phyloP scores from a whole-genome alignment of 2,797 vertebrate genomes.

The Acropternis orthonyx region DNA sequence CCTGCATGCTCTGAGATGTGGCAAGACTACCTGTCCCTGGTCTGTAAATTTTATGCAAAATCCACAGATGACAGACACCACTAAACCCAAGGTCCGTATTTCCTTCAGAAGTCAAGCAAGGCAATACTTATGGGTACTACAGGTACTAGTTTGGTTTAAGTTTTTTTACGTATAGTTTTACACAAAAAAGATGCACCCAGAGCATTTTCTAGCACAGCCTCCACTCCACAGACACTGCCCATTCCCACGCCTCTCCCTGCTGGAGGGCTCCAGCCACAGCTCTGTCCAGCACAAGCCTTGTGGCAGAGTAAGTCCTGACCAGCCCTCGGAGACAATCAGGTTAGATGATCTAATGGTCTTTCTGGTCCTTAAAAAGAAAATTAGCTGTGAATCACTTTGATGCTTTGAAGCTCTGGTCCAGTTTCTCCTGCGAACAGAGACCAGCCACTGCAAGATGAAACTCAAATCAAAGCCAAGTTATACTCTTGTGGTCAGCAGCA shows the following conservation, averaged over 20 bases:
- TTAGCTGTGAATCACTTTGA: not conserved
- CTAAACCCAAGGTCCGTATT: not conserved
- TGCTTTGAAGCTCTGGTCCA: conserved; percentile 6
- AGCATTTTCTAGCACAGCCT: not conserved
- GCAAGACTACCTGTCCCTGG: not conserved
- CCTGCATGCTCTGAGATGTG: not conserved
- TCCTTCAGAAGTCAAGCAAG: not conserved
- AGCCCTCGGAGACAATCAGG: conserved; percentile 7
- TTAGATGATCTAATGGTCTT: conserved; percentile 36
- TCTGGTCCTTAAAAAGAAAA: conserved; percentile 28
- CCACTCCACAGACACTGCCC: rapidly evolving
- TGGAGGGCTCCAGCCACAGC: not conserved
- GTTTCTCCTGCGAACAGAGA: not conserved
- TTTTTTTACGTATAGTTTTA: not conserved
- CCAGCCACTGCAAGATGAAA: conserved; percentile 5
- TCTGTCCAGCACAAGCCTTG: not conserved
- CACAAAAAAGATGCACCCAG: not conserved
- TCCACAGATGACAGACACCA: not conserved
- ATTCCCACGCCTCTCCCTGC: not conserved
- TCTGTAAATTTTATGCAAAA: not conserved
- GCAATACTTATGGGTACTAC: not conserved
- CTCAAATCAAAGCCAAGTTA: conserved; percentile 9
- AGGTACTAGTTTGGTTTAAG: not conserved
- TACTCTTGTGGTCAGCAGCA: not conserved
- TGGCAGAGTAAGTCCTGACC: not conserved